These are phyloP conservation scores for Hirundichthys speculiger DNA, from an alignment of 2,113 vertebrate genomes.

Conservation along the genomic window DNA sequence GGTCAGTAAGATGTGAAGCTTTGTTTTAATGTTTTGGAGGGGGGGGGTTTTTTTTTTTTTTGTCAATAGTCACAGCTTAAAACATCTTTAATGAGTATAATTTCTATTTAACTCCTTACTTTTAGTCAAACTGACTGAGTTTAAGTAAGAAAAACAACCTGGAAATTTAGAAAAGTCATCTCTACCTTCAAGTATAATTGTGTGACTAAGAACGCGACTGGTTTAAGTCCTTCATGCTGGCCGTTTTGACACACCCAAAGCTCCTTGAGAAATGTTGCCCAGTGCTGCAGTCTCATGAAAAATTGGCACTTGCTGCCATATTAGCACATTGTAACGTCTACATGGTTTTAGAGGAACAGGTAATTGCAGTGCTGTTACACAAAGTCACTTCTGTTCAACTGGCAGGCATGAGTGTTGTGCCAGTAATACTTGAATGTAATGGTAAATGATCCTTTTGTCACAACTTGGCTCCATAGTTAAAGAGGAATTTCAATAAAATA, in stretches of 20 bases:
- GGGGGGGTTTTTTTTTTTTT: neutral
- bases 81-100: neutral
- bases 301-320: slow-evolving; percentile 18
- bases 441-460: slow-evolving; percentile 40
- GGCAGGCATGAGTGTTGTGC: neutral
- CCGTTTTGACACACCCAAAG: slow-evolving; percentile 47
- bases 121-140: neutral
- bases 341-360: slow-evolving; percentile 9
- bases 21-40: no score
- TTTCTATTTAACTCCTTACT: neutral
- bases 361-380: slow-evolving; percentile 2
- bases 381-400: neutral
- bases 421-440: slow-evolving; percentile 31
- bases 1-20: no score
- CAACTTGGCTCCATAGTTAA: slow-evolving; percentile 37
- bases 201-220: neutral
- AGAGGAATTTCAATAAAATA: slow-evolving; percentile 17
- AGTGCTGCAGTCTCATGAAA: slow-evolving; percentile 48
- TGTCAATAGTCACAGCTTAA: no score
- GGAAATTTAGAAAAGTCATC: slow-evolving; percentile 5
- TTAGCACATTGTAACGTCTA: no score
- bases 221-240: slow-evolving; percentile 53
- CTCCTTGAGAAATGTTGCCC: slow-evolving; percentile 38
- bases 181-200: slow-evolving; percentile 7
- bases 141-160: neutral